Base-by-base conservation (phyloP, 2,797 vertebrate genomes). In the Vespertilio murinus region DNA sequence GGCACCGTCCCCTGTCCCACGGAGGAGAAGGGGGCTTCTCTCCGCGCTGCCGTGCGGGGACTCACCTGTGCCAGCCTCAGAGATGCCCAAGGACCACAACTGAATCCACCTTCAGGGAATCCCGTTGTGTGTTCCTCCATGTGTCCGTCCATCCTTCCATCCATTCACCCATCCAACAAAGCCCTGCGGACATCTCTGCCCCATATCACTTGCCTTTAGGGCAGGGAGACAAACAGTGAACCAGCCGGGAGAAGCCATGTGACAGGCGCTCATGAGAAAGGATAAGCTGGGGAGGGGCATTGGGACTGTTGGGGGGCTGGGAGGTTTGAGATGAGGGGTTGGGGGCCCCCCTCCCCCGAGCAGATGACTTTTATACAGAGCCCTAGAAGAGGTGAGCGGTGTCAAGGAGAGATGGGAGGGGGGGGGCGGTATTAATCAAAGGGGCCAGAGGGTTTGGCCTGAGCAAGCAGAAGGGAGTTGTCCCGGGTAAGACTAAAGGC, bases 201-300 rank as follows among this genome's bases (percentile, higher is more conserved):
- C 42, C 4, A 0, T 10, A 2, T 12, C 35, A 42, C 73, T 35
- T 3, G 3, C 47, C n/a, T 67, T 69, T 9, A 47, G 28, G n/a
- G 30, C 47, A 7, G 10, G 10, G 30, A 73, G 12, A 52, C 11
- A 8, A 74, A 30, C 18, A n/a, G 1, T 56, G 78, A 65, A n/a
- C 35, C 40, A 49, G 40, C 54, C 35, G 23, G 52, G 20, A 61
- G 45, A 81, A 73, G 38, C n/a, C 64, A 17, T n/a, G 10, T 16
- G 16, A 11, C 22, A 3, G 16, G 56, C 18, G 42, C 59, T 49
- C 1, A 8, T 28, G 59, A 69, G 64, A 30, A 49, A 88, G 87
- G n/a, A 47, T 12, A 20, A 52, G 3, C 13, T 9, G 16, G n/a
- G 67, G 13, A 23, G 16, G 59, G 8, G 14, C 0, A 0, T 5